phyloP scores from a whole-genome alignment of 2,888 invertebrate species.

The Amphipoea oculea region DNA sequence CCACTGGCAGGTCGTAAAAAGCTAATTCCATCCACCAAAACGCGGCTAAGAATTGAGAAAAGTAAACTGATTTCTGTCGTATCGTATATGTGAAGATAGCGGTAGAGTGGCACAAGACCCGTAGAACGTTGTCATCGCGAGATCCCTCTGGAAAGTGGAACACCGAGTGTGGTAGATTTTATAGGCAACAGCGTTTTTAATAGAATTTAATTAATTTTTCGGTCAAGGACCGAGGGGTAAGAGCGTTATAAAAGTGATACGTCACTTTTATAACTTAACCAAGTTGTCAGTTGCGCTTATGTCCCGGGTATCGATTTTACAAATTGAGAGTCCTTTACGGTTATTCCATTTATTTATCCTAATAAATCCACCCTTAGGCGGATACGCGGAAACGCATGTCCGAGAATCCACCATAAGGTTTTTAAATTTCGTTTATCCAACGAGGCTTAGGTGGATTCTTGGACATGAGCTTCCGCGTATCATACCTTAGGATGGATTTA shows the following conservation, averaged over 20 bases:
- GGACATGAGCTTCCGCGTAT: no score
- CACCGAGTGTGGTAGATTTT: constrained; percentile 47
- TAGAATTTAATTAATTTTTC: neutral
- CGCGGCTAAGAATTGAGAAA: constrained; percentile 50
- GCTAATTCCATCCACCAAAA: constrained; percentile 55
- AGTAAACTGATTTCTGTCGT: constrained; percentile 66
- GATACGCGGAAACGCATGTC: no score
- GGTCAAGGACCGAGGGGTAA: neutral
- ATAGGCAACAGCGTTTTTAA: constrained; percentile 10
- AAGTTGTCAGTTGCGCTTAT: neutral
- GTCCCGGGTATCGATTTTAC: neutral
- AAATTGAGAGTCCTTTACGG: neutral
- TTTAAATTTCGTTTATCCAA: no score
- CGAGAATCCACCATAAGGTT: no score
- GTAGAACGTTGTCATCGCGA: constrained; percentile 71
- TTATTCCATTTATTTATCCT: no score
- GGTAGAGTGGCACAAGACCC: constrained; percentile 65
- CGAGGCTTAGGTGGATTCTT: no score
- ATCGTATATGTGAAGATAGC: constrained; percentile 61
- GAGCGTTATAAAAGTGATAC: no score
- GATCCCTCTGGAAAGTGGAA: constrained; percentile 70
- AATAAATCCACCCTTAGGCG: no score
- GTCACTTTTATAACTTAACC: no score
- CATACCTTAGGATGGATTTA: no score
- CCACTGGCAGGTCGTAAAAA: constrained; percentile 31